Conservation (phyloP, 2,113 vertebrate genomes). For the Petromus typicus region DNA sequence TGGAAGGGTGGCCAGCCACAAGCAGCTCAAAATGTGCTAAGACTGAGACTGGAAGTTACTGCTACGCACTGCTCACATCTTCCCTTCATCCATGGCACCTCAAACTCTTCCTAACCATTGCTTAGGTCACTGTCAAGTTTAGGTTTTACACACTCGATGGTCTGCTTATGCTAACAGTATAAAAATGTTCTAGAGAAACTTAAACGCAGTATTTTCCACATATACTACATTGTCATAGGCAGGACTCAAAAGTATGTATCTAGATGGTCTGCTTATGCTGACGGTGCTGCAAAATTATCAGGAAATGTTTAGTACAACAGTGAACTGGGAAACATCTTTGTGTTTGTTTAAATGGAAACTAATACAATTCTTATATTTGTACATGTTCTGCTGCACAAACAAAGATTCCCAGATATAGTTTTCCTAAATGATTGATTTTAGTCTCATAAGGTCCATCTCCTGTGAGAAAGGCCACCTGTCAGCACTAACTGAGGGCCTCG, state of each 20-base stretch:
- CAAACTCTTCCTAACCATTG: not conserved
- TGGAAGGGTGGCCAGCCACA: not conserved
- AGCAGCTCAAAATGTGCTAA: not conserved
- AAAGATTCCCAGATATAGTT: not conserved
- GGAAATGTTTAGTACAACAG: not conserved
- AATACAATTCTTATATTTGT: not conserved
- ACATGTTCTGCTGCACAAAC: not conserved
- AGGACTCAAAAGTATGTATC: not conserved
- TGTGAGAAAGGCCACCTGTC: constrained; percentile 52
- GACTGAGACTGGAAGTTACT: not conserved
- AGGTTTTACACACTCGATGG: not conserved
- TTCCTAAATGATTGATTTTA: constrained; percentile 61
- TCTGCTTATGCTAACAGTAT: no score
- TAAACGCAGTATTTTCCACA: not conserved
- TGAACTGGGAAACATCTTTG: not conserved
- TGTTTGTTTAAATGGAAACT: not conserved
- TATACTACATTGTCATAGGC: not conserved
- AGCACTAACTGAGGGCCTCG: constrained; percentile 32
- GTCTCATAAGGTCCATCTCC: not conserved
- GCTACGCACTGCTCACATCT: not conserved
- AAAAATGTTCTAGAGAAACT: not conserved
- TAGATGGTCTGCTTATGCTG: not conserved
- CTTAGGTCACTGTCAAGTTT: not conserved
- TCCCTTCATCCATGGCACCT: not conserved
- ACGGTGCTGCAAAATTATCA: not conserved